These are phyloP conservation scores for Chionomys nivalis DNA, from an alignment of 2,113 vertebrate species.

Conservation along the genomic window DNA sequence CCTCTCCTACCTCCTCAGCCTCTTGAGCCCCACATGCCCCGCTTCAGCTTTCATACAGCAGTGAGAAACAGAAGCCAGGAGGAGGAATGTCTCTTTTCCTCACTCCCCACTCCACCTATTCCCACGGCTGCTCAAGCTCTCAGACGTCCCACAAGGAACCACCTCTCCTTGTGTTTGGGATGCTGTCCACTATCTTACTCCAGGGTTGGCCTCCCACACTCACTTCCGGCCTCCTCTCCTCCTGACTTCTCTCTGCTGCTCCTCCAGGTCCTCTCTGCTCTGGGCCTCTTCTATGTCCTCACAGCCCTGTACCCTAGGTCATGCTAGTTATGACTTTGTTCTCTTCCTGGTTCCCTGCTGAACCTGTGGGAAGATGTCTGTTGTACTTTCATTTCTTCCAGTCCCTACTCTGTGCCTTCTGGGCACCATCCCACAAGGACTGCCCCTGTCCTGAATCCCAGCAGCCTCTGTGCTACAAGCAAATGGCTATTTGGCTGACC, in stretches of 20 bases:
- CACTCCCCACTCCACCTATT: not conserved
- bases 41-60: not conserved
- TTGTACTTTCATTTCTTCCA: not conserved
- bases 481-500: not conserved
- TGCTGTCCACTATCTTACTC: not conserved
- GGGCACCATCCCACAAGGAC: too few relatives aligned
- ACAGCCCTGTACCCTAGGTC: not conserved
- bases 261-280: not conserved
- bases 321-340: not conserved
- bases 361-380: not conserved
- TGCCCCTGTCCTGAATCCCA: not conserved
- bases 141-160: not conserved
- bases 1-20: not conserved
- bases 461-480: not conserved
- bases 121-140: not conserved
- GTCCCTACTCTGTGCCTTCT: accelerated
- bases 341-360: not conserved
- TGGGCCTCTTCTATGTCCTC: not conserved
- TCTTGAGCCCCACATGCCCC: not conserved
- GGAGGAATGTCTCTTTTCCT: not conserved
- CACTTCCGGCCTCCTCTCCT: not conserved
- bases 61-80: not conserved
- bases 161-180: not conserved
- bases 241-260: not conserved
- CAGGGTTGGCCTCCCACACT: not conserved